Conservation (phyloP, 2,113 vertebrate genomes). For the Prionailurus bengalensis region DNA sequence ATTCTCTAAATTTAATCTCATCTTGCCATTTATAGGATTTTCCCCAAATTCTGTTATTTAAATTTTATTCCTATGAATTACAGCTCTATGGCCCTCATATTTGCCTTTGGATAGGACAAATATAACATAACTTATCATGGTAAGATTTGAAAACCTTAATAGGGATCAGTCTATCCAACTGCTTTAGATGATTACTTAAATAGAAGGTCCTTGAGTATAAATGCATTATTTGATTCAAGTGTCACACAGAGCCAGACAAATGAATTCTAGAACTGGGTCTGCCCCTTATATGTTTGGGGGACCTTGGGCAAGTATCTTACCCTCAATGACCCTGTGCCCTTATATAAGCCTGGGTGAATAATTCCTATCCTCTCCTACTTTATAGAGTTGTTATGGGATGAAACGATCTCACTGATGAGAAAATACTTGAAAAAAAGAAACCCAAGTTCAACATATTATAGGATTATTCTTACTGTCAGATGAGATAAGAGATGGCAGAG, state of each 20-base stretch:
- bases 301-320: background rate
- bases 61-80: background rate
- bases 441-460: background rate
- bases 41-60: background rate
- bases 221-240: background rate
- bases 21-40: background rate
- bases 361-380: background rate
- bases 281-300: accelerated
- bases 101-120: background rate
- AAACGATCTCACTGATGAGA: constrained; percentile 62
- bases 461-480: constrained; percentile 49
- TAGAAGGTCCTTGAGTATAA: background rate
- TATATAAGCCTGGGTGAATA: background rate
- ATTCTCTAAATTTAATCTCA: background rate
- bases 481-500: constrained; percentile 6
- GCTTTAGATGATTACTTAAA: background rate
- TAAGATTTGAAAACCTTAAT: background rate
- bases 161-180: background rate
- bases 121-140: background rate
- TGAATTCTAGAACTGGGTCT: background rate
- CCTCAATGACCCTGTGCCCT: background rate
- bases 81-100: background rate
- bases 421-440: background rate
- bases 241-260: background rate
- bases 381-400: background rate